These are phyloP conservation scores for Agonopterix heracliana DNA, from an alignment of 2,888 invertebrate genomes.

Conservation along the genomic window DNA sequence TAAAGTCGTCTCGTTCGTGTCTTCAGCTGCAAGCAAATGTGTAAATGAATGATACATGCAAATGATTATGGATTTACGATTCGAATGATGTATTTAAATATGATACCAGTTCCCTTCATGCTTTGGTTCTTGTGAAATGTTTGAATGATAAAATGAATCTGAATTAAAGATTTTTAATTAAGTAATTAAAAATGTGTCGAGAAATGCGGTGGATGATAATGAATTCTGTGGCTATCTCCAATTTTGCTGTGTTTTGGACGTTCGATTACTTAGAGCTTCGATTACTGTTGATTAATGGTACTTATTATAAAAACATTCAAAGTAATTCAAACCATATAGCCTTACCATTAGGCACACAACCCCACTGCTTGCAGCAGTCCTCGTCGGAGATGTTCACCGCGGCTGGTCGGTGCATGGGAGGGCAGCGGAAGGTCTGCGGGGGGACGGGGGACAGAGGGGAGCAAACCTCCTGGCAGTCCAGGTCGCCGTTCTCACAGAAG, in stretches of 20 bases:
- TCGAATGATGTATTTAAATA: constrained; percentile 7
- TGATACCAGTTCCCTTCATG: not conserved
- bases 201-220: too few species aligned
- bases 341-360: constrained; percentile 65
- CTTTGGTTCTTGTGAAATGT: not conserved
- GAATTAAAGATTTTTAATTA: not conserved
- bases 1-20: constrained; percentile 34
- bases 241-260: too few species aligned
- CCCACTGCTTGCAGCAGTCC: constrained; percentile 91
- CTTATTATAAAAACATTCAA: not conserved
- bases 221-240: too few species aligned
- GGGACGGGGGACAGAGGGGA: constrained; percentile 85
- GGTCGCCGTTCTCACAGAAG: constrained; percentile 90
- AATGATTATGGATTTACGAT: constrained; percentile 2
- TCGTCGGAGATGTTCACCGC: constrained; percentile 80
- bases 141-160: not conserved
- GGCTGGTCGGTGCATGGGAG: constrained; percentile 79
- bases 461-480: constrained; percentile 90
- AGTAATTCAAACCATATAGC: not conserved
- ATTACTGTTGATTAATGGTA: not conserved
- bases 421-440: constrained; percentile 84
- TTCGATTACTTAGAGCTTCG: not conserved
- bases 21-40: constrained; percentile 62
- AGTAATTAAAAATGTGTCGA: not conserved
- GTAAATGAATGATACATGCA: constrained; percentile 8